A percentile compares a stretch with the other conserved stretches of the same genome.
phyloP scores from a whole-genome alignment of 2,888 invertebrate species.

The Chamaedrilus cognettii region DNA sequence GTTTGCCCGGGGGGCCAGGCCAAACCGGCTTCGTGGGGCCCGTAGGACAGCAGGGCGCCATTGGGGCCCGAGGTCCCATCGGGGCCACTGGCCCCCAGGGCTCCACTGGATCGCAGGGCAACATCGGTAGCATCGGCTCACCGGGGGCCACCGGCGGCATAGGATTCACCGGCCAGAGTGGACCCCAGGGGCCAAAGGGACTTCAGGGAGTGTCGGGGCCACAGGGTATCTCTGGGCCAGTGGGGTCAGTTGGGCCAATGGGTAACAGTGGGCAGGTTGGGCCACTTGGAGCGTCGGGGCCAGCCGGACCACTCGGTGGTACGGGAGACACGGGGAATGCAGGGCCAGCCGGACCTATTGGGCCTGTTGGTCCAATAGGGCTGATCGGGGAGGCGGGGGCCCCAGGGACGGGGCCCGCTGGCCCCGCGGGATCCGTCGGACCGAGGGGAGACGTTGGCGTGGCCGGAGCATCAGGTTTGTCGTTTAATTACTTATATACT shows the following conservation, averaged over 20 bases:
- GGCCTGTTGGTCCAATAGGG: slow-evolving; percentile 1
- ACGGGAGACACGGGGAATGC: slow-evolving; percentile 8
- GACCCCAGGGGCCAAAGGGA: slow-evolving; percentile 4
- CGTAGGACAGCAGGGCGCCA: slow-evolving; percentile 17
- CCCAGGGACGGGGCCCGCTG: slow-evolving; percentile 18
- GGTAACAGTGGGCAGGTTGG: no score
- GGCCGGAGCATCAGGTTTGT: background rate
- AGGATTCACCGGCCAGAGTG: background rate
- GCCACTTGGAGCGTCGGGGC: no score
- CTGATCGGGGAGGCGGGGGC: slow-evolving; percentile 16
- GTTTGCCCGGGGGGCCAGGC: slow-evolving; percentile 19
- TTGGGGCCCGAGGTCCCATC: slow-evolving; percentile 9
- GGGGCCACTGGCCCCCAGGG: slow-evolving; percentile 7
- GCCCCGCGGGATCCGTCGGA: background rate
- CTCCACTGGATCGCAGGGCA: slow-evolving; percentile 5
- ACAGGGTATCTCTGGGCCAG: background rate
- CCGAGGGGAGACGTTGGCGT: background rate
- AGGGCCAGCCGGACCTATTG: slow-evolving; percentile 6
- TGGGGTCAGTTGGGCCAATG: background rate
- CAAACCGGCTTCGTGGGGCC: slow-evolving; percentile 20
- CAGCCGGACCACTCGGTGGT: slow-evolving; percentile 25
- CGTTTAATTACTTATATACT: no score
- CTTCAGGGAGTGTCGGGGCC: background rate
- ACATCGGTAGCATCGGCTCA: background rate
- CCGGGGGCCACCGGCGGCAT: slow-evolving; percentile 7